Evolutionary conservation across 2,797 vertebrate genomes (phyloP).

Genomic region (Xenentodon cancila): DNA sequence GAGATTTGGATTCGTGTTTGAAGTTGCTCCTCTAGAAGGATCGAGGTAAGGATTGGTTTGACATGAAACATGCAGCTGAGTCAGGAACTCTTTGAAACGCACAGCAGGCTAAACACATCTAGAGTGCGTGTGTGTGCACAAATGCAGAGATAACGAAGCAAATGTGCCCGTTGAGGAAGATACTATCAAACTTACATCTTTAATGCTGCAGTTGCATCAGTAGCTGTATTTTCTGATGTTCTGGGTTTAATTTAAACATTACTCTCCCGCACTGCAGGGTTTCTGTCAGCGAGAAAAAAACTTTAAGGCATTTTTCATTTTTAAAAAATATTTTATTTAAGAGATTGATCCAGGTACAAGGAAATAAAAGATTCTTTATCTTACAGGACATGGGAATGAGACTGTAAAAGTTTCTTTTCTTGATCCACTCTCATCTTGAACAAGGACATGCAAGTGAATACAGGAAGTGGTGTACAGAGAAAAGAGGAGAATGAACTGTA

Average conservation of each 20-base stretch:
- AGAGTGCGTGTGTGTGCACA: background rate
- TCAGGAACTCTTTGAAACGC: slow-evolving; percentile 49
- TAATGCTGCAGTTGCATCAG: background rate
- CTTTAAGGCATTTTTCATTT: slow-evolving; percentile 67
- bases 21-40: slow-evolving; percentile 54
- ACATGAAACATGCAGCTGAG: slow-evolving; percentile 61
- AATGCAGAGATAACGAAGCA: slow-evolving; percentile 14
- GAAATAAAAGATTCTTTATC: slow-evolving; percentile 80
- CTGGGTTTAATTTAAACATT: background rate
- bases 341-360: slow-evolving; percentile 84
- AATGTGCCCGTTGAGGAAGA: slow-evolving; percentile 44
- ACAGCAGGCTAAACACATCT: slow-evolving; percentile 3
- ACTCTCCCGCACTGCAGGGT: background rate
- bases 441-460: slow-evolving; percentile 82
- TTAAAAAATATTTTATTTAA: slow-evolving; percentile 86
- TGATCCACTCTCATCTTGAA: slow-evolving; percentile 74
- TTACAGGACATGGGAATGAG: slow-evolving; percentile 80
- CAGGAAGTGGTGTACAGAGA: slow-evolving; percentile 71
- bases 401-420: slow-evolving; percentile 76
- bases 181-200: slow-evolving; percentile 12
- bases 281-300: background rate
- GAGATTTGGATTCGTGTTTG: slow-evolving; percentile 71
- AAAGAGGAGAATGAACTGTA: slow-evolving; percentile 56
- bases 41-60: slow-evolving; percentile 59
- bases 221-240: background rate